Percentiles rank a stretch among this genome's conserved stretches.
Evolutionary conservation across 1,140 invertebrate species (phyloP).

Genomic region (Papilio machaon): DNA sequence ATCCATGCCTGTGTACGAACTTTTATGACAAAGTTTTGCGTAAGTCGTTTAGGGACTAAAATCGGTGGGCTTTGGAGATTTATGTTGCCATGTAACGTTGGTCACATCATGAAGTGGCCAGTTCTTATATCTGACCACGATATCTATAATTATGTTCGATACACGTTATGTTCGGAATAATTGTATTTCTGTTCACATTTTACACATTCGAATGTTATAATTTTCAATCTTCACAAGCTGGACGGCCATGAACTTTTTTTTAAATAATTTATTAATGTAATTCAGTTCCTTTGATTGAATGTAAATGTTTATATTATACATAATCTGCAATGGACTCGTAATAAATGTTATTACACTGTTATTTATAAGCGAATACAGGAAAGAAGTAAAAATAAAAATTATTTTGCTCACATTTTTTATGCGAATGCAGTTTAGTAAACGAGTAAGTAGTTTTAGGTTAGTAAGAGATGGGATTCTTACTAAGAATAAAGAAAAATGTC

Average conservation of each 20-base stretch:
- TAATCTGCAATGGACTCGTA: neutral
- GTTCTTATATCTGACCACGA: no score
- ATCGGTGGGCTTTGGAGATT: no score
- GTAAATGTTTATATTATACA: neutral
- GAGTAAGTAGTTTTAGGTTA: neutral
- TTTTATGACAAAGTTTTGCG: no score
- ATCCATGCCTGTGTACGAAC: no score
- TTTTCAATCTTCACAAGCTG: neutral
- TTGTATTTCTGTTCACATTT: neutral
- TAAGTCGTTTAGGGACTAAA: no score
- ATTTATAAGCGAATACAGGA: neutral
- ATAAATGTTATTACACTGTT: neutral
- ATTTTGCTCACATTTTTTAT: neutral
- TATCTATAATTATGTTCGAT: no score
- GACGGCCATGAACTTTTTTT: constrained; percentile 5
- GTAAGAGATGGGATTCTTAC: no score
- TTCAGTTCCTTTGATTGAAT: neutral
- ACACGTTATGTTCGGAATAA: no score
- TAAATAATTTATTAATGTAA: neutral
- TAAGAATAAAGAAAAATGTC: no score
- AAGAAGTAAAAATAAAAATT: neutral
- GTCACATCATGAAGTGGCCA: no score
- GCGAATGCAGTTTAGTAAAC: neutral
- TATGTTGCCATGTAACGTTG: no score
- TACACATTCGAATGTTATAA: neutral